Percentiles rank a stretch among this genome's conserved stretches.
Evolutionary conservation across 2,888 invertebrate species (phyloP).

Genomic region (Agrypnus murinus): DNA sequence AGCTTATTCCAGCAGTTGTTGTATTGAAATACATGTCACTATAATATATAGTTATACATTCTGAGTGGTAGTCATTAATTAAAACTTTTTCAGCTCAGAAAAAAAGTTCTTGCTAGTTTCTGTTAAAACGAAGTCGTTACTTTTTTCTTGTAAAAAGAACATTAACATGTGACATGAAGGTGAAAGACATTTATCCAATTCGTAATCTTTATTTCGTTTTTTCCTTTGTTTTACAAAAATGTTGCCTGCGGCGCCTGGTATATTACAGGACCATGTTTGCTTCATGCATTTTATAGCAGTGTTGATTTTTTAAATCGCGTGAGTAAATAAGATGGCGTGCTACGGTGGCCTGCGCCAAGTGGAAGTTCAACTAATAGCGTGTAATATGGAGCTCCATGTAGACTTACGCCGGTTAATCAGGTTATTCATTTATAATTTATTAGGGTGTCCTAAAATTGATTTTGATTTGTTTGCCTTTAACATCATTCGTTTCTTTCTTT

Average conservation of each 20-base stretch:
- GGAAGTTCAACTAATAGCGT: slow-evolving; percentile 38
- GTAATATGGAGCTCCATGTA: slow-evolving; percentile 32
- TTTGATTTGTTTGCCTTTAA: slow-evolving; percentile 28
- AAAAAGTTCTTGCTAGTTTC: too few species aligned
- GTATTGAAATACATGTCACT: too few species aligned
- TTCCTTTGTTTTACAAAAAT: background rate
- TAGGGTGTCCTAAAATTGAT: slow-evolving; percentile 22
- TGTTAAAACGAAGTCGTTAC: too few species aligned
- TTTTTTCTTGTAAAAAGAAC: too few species aligned
- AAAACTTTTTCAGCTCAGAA: too few species aligned
- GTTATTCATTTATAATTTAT: slow-evolving; percentile 40
- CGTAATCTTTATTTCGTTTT: background rate
- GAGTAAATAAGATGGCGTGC: slow-evolving; percentile 46
- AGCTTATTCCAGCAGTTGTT: too few species aligned
- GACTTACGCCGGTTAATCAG: slow-evolving; percentile 28
- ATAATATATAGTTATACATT: too few species aligned
- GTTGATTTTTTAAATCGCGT: slow-evolving; percentile 48
- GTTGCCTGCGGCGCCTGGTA: background rate
- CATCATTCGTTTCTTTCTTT: background rate
- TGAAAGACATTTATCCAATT: too few species aligned
- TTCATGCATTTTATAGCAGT: slow-evolving; percentile 39
- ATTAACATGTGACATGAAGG: too few species aligned
- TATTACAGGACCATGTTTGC: slow-evolving; percentile 2
- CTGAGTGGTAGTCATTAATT: too few species aligned
- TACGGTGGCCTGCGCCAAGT: slow-evolving; percentile 21